Conservation (phyloP, 2,888 invertebrate genomes). For the Synergus japonicus region DNA sequence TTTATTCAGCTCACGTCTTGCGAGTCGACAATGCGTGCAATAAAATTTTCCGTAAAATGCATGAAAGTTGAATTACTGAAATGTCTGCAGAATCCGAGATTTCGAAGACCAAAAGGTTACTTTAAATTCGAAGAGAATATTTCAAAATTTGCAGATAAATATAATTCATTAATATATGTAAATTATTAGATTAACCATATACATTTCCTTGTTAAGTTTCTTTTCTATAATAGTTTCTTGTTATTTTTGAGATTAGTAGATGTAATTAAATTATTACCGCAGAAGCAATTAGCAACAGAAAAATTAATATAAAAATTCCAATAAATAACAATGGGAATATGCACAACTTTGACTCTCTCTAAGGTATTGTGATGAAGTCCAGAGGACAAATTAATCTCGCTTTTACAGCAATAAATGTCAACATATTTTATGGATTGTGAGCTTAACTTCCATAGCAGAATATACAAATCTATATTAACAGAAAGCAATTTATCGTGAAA, state of each 20-base stretch:
- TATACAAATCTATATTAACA: neutral
- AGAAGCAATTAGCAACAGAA: too few species aligned
- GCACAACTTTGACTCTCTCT: neutral
- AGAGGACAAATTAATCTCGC: neutral
- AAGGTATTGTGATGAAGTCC: slow-evolving; percentile 14
- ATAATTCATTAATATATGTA: too few species aligned
- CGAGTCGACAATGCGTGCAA: slow-evolving; percentile 23
- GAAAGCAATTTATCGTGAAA: neutral
- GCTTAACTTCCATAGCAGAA: neutral
- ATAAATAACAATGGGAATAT: neutral
- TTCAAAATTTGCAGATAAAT: too few species aligned
- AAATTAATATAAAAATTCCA: neutral
- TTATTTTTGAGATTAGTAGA: too few species aligned
- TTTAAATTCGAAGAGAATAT: neutral
- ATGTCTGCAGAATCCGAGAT: slow-evolving; percentile 1
- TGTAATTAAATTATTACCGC: too few species aligned
- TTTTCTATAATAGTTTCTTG: neutral
- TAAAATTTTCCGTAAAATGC: slow-evolving; percentile 21
- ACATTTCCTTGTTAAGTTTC: neutral
- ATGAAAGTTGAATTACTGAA: neutral
- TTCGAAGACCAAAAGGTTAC: neutral
- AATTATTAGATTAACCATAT: too few species aligned
- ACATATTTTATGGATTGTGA: neutral
- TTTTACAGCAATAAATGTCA: slow-evolving; percentile 16
- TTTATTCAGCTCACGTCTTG: slow-evolving; percentile 36